Percentiles rank a stretch among this genome's conserved stretches.
These are phyloP conservation scores for Brienomyrus brachyistius DNA, from an alignment of 2,113 vertebrate species.

Conservation along the genomic window DNA sequence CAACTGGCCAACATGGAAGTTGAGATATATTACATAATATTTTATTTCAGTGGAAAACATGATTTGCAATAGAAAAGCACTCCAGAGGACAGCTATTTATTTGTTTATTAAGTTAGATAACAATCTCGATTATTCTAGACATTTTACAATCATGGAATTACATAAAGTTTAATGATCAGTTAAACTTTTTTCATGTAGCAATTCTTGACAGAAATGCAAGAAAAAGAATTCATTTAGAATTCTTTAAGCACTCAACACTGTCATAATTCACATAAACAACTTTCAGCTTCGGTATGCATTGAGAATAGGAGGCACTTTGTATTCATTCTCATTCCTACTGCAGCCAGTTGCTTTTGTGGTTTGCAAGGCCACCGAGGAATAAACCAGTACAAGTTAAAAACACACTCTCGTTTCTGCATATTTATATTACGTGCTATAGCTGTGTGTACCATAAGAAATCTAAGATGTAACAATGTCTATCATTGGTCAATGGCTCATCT, in stretches of 20 bases:
- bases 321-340: background rate
- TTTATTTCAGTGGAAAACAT: constrained; percentile 1
- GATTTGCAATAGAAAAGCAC: background rate
- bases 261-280: background rate
- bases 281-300: background rate
- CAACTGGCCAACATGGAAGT: background rate
- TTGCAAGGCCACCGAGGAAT: background rate
- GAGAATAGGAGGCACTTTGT: background rate
- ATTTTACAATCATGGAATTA: background rate
- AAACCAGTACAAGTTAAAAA: constrained; percentile 4
- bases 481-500: background rate
- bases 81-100: background rate
- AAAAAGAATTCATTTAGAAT: background rate
- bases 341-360: background rate
- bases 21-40: background rate
- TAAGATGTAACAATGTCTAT: background rate
- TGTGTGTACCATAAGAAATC: background rate
- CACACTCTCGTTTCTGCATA: background rate
- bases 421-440: background rate
- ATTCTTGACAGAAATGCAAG: background rate
- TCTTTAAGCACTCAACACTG: constrained; percentile 7
- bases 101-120: constrained; percentile 7
- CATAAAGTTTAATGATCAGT: background rate
- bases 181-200: background rate
- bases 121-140: background rate